These are phyloP conservation scores for Myzus persicae DNA, from an alignment of 1,140 invertebrate species.

Conservation along the genomic window DNA sequence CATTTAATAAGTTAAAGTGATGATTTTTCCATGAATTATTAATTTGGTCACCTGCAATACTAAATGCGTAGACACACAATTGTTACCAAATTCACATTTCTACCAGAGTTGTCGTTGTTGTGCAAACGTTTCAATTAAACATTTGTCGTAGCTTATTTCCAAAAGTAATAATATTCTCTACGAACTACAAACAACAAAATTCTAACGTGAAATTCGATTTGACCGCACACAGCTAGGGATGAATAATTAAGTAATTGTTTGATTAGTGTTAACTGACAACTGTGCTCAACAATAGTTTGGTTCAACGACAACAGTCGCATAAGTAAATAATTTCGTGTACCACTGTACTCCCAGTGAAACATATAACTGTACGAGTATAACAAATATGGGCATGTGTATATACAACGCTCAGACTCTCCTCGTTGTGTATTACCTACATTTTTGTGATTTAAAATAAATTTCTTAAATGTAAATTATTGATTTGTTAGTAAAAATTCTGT, in stretches of 20 bases:
- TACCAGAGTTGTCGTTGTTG: neutral
- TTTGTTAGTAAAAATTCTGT: neutral
- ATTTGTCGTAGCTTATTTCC: neutral
- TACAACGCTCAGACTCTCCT: neutral
- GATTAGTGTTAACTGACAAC: constrained; percentile 2
- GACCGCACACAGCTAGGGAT: neutral
- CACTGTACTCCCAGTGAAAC: neutral
- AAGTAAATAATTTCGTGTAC: neutral
- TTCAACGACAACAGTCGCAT: constrained; percentile 6
- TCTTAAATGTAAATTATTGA: neutral
- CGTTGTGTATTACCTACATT: neutral
- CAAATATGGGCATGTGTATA: too few relatives aligned
- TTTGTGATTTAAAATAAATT: neutral
- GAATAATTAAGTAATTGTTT: constrained; percentile 5
- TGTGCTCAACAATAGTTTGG: neutral
- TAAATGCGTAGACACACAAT: neutral
- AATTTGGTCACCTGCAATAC: neutral
- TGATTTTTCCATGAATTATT: neutral
- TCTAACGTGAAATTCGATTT: neutral
- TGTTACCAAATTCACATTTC: neutral
- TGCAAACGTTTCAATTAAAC: neutral
- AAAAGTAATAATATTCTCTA: constrained; percentile 9
- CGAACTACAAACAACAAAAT: neutral
- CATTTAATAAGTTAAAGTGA: neutral
- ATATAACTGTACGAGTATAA: neutral